Percentiles rank a stretch among this genome's conserved stretches.
Conservation (phyloP, 1,140 invertebrate genomes). For the Galleria mellonella region DNA sequence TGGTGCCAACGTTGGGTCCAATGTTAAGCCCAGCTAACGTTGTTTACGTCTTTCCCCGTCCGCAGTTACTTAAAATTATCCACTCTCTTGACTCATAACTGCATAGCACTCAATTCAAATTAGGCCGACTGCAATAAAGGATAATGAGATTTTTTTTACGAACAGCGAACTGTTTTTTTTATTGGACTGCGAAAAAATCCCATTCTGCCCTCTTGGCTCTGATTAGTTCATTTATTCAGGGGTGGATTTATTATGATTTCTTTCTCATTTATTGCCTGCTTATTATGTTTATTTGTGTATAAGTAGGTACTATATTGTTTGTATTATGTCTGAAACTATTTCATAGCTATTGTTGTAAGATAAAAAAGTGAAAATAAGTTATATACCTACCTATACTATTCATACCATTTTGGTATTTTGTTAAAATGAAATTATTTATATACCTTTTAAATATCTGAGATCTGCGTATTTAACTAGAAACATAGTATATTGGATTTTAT, state of each 20-base stretch:
- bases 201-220: constrained; percentile 37
- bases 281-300: constrained; percentile 26
- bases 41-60: constrained; percentile 36
- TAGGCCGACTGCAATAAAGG: constrained; percentile 67
- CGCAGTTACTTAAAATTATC: constrained; percentile 66
- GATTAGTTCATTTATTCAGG: constrained; percentile 65
- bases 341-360: too few species aligned
- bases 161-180: constrained; percentile 66
- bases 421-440: too few species aligned
- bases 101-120: constrained; percentile 72
- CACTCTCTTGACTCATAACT: constrained; percentile 71
- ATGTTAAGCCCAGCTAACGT: neutral
- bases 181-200: constrained; percentile 45
- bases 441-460: too few species aligned
- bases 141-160: constrained; percentile 70
- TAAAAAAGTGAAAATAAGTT: too few species aligned
- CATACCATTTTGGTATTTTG: too few species aligned
- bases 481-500: too few species aligned
- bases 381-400: too few species aligned
- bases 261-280: constrained; percentile 31
- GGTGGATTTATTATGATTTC: constrained; percentile 64
- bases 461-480: too few species aligned
- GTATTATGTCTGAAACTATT: too few species aligned
- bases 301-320: too few species aligned
- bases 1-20: neutral